These are phyloP conservation scores for Metaphire vulgaris DNA, from an alignment of 1,140 invertebrate species.

Conservation along the genomic window DNA sequence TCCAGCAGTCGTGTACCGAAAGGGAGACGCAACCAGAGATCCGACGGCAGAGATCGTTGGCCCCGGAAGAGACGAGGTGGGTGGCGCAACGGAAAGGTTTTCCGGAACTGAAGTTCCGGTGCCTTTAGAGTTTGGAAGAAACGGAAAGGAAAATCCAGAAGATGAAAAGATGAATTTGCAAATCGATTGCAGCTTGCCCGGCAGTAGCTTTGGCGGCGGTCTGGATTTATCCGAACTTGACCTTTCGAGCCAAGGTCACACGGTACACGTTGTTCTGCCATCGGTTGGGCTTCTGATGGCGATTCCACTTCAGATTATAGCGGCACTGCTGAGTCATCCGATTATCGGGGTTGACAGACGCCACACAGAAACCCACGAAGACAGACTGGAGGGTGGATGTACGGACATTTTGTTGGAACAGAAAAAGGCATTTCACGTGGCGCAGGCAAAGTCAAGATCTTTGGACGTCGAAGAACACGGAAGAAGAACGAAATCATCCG, in stretches of 20 bases:
- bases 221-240: neutral
- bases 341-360: neutral
- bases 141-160: too few relatives aligned
- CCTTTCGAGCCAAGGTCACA: neutral
- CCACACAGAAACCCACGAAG: too few relatives aligned
- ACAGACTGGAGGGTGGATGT: neutral
- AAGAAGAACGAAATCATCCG: too few relatives aligned
- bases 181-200: neutral
- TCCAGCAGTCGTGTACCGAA: neutral
- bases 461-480: neutral
- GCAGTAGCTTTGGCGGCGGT: neutral
- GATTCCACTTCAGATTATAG: neutral
- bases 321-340: neutral
- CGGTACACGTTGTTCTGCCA: neutral
- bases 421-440: neutral
- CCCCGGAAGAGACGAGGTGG: neutral
- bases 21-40: neutral
- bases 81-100: neutral
- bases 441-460: neutral
- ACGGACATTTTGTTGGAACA: neutral
- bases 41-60: neutral
- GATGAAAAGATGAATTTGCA: neutral
- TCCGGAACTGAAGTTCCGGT: neutral
- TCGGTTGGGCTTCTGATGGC: neutral
- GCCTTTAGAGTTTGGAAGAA: too few relatives aligned